Percentiles rank a stretch among this genome's conserved stretches.
Conservation (phyloP, 2,113 vertebrate species). For the Neotoma lepida region DNA sequence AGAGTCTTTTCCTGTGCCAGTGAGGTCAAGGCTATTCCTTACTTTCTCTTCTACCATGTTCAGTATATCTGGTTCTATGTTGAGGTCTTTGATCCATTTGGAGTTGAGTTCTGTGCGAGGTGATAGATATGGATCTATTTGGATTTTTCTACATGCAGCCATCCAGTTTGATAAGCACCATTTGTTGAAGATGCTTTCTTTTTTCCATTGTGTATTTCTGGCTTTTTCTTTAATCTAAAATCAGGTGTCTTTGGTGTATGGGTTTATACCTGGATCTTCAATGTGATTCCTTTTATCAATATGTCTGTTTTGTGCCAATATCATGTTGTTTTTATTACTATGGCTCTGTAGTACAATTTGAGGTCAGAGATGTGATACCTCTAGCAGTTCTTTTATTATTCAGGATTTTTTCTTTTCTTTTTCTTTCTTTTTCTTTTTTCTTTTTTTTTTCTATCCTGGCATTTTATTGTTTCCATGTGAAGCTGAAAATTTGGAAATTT, state of each 20-base stretch:
- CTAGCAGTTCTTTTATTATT: neutral
- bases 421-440: no score
- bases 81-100: neutral
- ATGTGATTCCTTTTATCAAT: neutral
- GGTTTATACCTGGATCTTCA: neutral
- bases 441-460: neutral
- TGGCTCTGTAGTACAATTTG: neutral
- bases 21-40: neutral
- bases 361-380: neutral
- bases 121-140: neutral
- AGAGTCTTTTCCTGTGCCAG: neutral
- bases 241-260: neutral
- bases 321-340: neutral
- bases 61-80: neutral
- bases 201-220: neutral
- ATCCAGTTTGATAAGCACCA: neutral
- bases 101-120: neutral
- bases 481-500: neutral
- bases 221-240: neutral
- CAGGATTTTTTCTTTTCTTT: no score
- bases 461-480: neutral
- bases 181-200: neutral
- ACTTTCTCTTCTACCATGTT: neutral
- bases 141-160: neutral
- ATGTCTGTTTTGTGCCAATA: neutral